These are phyloP conservation scores for Anguilla rostrata DNA, from an alignment of 2,113 vertebrate genomes.

Conservation along the genomic window DNA sequence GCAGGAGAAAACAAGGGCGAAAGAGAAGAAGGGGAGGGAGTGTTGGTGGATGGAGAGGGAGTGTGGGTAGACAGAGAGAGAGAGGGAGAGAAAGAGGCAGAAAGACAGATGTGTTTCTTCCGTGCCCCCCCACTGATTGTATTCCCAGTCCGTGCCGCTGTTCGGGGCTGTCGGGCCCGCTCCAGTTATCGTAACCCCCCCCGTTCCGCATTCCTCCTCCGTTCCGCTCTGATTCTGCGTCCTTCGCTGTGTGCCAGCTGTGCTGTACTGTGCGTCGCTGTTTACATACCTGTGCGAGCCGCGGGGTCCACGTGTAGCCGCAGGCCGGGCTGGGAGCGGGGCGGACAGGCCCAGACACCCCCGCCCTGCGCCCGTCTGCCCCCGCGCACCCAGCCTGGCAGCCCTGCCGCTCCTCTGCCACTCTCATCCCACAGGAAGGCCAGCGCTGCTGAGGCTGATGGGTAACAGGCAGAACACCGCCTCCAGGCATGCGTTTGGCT, in stretches of 20 bases:
- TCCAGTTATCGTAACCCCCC: background rate
- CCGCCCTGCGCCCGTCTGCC: background rate
- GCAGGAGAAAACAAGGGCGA: too few species aligned
- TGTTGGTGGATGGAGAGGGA: too few species aligned
- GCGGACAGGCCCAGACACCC: background rate
- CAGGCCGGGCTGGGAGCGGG: background rate
- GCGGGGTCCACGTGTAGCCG: background rate
- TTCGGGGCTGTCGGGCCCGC: background rate
- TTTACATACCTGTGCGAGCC: background rate
- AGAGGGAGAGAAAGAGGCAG: background rate
- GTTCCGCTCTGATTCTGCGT: background rate
- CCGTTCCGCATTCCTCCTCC: background rate
- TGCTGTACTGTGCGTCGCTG: background rate
- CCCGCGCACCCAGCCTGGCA: background rate
- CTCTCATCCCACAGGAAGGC: background rate
- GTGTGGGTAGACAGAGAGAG: too few species aligned
- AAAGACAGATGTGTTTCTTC: background rate
- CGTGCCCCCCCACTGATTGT: background rate
- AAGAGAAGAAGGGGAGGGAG: too few species aligned
- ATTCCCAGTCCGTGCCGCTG: background rate
- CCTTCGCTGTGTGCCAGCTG: background rate
- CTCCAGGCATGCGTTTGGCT: background rate
- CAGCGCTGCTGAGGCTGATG: background rate
- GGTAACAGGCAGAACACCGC: background rate
- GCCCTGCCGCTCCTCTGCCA: background rate